Evolutionary conservation across 2,888 invertebrate species (phyloP).

Genomic region (Mechanitis mazaeus): DNA sequence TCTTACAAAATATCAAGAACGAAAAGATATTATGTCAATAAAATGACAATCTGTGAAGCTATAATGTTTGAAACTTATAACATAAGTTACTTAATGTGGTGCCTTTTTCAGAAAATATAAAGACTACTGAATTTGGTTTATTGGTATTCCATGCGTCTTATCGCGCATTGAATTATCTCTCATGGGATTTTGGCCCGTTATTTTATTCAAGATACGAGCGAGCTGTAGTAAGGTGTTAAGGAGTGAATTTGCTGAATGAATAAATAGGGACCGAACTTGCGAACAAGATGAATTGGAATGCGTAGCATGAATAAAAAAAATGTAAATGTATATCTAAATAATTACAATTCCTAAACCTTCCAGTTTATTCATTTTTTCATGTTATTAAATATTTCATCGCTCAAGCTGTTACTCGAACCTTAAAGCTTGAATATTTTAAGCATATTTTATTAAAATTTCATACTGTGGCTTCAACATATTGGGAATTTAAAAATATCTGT

Average conservation of each 20-base stretch:
- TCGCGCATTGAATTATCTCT: constrained; percentile 50
- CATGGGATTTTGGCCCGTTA: constrained; percentile 54
- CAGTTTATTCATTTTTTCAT: too few relatives aligned
- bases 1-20: constrained; percentile 24
- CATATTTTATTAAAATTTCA: too few relatives aligned
- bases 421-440: too few relatives aligned
- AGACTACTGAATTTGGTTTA: constrained; percentile 34
- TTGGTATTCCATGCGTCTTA: constrained; percentile 41
- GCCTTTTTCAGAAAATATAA: background rate
- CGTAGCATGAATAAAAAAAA: background rate
- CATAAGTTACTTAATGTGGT: background rate
- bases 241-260: constrained; percentile 67
- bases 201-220: constrained; percentile 68
- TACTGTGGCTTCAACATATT: too few relatives aligned
- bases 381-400: too few relatives aligned
- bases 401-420: too few relatives aligned
- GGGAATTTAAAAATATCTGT: too few relatives aligned
- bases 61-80: background rate
- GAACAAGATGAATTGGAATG: background rate
- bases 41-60: too few relatives aligned
- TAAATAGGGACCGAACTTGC: constrained; percentile 37
- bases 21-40: constrained; percentile 11
- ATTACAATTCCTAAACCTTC: too few relatives aligned
- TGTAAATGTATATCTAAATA: background rate
- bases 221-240: constrained; percentile 71